Evolutionary conservation across 2,888 invertebrate genomes (phyloP), one percentile per base, ranked within the genome.

Genomic region (Orchestes rusci): DNA sequence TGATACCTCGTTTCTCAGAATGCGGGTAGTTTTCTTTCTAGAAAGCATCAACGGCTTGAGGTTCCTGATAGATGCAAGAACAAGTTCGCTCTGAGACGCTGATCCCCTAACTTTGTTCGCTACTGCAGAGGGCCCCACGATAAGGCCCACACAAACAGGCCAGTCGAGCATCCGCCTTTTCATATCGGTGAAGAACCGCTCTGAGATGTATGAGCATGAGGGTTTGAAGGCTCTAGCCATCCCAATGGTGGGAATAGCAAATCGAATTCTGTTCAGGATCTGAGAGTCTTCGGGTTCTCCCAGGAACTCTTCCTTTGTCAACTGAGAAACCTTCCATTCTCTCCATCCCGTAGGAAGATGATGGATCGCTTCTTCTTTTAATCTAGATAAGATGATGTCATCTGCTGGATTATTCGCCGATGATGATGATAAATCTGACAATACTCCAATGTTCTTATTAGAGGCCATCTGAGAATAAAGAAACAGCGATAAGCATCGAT

Each of bases 131-230:
- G 53, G 53, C 4, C 43, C 43, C 23, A 53, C 16, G 13, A 41
- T 36, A 5, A 41, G 27, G 4, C 51, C 56, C 12, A 45, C 28
- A 37, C 56, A 57, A 13, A 59, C 45, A 7, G 51, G 45, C 58
- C 58, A 59, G 10, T 50, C 37, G 7, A 60, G 32, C 39, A 59
- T 51, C 18, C 45, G 51, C 1, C 52, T 20, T 41, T 57, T 59
- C 15, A 50, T 23, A 7, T 23, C 23, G 5, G 7, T 23, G 5
- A 23, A 23, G 10, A 10, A 23, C 10, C 23, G 5, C 23, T 23
- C 23, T 5, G 23, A 23, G 5, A 23, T 23, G 23, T 23, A 23
- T 7, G 5, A 7, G 7, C 51, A 34, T 55, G 46, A 15, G 53
- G 28, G 37, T 48, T 23, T 23, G 10, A 23, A 7, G 23, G 23